Percentiles rank a stretch among this genome's conserved stretches.
Evolutionary conservation across 2,888 invertebrate genomes (phyloP).

Genomic region (Patella caerulea): DNA sequence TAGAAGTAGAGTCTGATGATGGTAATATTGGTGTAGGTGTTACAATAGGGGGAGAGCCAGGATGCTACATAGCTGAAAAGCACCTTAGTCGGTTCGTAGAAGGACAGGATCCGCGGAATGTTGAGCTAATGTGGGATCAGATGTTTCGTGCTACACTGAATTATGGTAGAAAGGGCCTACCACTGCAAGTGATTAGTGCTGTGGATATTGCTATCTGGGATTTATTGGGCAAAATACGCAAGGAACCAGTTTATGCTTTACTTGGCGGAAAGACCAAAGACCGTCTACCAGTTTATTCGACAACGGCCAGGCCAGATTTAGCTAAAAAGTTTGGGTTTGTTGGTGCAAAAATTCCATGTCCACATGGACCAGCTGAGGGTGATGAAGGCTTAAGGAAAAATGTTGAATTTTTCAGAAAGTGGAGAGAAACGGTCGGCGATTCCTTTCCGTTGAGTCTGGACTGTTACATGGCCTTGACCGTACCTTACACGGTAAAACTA

Average conservation of each 20-base stretch:
- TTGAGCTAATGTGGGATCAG: constrained; percentile 66
- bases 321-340: constrained; percentile 66
- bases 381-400: constrained; percentile 64
- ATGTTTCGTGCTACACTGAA: constrained; percentile 67
- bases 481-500: constrained; percentile 61
- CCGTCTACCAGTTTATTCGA: constrained; percentile 64
- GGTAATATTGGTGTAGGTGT: constrained; percentile 65
- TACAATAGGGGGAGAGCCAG: constrained; percentile 66
- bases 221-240: constrained; percentile 60
- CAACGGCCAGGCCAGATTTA: constrained; percentile 64
- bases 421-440: constrained; percentile 65
- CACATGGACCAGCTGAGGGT: constrained; percentile 65
- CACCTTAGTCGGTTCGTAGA: constrained; percentile 67
- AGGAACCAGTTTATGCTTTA: constrained; percentile 66
- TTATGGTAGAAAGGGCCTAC: constrained; percentile 66
- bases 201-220: constrained; percentile 68
- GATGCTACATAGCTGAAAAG: constrained; percentile 65
- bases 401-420: constrained; percentile 57
- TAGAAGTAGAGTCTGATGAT: constrained; percentile 66
- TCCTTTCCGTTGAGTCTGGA: constrained; percentile 67
- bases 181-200: constrained; percentile 66
- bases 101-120: constrained; percentile 66
- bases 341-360: constrained; percentile 59
- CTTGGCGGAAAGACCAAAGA: constrained; percentile 68
- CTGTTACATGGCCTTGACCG: constrained; percentile 67